A percentile compares a stretch with the other conserved stretches of the same genome.
These are phyloP conservation scores for Zootoca vivipara DNA, from an alignment of 2,113 vertebrate genomes.

Conservation along the genomic window DNA sequence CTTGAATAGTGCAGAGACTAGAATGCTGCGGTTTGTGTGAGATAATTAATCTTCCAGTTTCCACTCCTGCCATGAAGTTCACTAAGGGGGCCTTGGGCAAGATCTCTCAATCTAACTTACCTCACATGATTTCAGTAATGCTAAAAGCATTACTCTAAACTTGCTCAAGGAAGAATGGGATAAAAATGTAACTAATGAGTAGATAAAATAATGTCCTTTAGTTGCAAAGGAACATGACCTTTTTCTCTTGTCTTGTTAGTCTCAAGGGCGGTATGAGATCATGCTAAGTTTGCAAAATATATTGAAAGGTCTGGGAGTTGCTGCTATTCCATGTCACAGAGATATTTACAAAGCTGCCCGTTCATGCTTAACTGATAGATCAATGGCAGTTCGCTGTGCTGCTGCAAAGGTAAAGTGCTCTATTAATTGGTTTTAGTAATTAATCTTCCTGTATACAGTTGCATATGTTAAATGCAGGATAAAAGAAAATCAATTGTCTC, in stretches of 20 bases:
- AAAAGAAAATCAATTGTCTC: neutral
- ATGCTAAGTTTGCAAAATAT: conserved; percentile 90
- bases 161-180: neutral
- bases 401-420: conserved; percentile 85
- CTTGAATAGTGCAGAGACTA: neutral
- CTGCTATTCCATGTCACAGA: conserved; percentile 84
- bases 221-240: neutral
- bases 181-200: conserved; percentile 6
- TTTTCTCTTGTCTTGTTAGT: conserved; percentile 77
- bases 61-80: neutral
- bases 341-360: conserved; percentile 94
- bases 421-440: conserved; percentile 26
- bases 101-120: neutral
- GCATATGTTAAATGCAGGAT: neutral
- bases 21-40: neutral
- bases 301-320: conserved; percentile 84
- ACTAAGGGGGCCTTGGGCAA: neutral
- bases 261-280: conserved; percentile 95
- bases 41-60: neutral
- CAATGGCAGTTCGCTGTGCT: conserved; percentile 93
- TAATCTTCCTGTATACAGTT: conserved; percentile 14
- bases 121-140: too few relatives aligned
- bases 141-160: neutral
- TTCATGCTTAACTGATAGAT: conserved; percentile 89
- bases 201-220: neutral